Conservation (phyloP, 2,113 vertebrate species). For the Ptilorrhoa leucosticta region DNA sequence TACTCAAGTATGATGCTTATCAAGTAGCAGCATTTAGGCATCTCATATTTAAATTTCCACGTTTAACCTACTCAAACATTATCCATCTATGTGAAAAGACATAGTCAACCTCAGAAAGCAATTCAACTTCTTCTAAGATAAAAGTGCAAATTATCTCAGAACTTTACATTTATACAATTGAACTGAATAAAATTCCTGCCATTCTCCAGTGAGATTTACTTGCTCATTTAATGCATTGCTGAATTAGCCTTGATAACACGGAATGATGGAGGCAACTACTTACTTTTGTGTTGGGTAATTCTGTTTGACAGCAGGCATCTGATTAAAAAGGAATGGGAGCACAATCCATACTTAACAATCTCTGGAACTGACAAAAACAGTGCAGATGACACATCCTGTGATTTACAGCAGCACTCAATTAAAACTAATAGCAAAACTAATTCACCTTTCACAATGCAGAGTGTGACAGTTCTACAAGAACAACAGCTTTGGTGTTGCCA, state of each 20-base stretch:
- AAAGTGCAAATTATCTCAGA: background rate
- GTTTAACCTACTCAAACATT: background rate
- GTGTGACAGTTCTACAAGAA: background rate
- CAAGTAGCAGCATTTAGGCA: background rate
- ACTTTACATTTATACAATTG: background rate
- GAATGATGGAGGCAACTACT: background rate
- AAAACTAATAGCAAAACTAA: background rate
- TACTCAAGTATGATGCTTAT: background rate
- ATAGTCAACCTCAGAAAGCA: background rate
- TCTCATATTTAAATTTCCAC: background rate
- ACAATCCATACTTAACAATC: background rate
- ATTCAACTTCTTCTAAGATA: background rate
- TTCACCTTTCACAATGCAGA: background rate
- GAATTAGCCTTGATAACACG: background rate
- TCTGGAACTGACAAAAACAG: background rate
- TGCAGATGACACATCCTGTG: background rate
- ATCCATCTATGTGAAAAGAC: background rate
- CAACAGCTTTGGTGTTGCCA: background rate
- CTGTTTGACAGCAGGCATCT: background rate
- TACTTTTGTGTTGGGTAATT: background rate
- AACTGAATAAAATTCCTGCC: background rate
- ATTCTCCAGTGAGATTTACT: background rate
- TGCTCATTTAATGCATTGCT: background rate
- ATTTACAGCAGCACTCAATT: background rate
- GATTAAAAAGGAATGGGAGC: background rate